phyloP scores from a whole-genome alignment of 1,140 invertebrate species.

The Ptiloglossa arizonensis region DNA sequence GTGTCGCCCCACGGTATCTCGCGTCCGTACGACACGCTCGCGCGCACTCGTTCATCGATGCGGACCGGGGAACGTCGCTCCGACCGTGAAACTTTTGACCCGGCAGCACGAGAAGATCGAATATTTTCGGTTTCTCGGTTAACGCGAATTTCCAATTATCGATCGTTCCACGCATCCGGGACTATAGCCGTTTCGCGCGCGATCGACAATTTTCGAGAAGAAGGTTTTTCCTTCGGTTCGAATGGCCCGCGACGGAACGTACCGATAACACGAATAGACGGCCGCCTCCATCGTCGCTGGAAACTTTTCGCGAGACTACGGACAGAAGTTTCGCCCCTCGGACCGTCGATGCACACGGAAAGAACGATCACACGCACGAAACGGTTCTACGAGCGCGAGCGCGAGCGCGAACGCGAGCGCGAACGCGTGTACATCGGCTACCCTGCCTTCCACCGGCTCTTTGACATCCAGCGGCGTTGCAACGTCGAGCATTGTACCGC shows the following conservation, averaged over 20 bases:
- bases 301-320: too few species aligned
- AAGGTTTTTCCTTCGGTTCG: too few species aligned
- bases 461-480: conserved; percentile 58
- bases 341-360: not conserved
- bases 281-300: too few species aligned
- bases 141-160: not conserved
- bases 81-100: conserved; percentile 15
- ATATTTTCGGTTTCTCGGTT: not conserved
- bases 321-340: conserved; percentile 2
- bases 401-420: conserved; percentile 25
- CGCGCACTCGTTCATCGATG: conserved; percentile 9
- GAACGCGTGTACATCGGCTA: conserved; percentile 11
- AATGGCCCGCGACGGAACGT: too few species aligned
- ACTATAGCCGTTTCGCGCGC: too few species aligned
- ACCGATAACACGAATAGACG: too few species aligned
- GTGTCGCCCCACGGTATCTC: conserved; percentile 63
- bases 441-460: conserved; percentile 60
- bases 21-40: conserved; percentile 23
- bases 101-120: not conserved
- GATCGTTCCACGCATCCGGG: too few species aligned
- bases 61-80: conserved; percentile 8
- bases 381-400: conserved; percentile 20
- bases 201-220: too few species aligned
- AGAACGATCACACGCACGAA: not conserved
- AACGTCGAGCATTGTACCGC: conserved; percentile 62